Conservation (phyloP, 2,113 vertebrate genomes). For the Pyrgilauda ruficollis region DNA sequence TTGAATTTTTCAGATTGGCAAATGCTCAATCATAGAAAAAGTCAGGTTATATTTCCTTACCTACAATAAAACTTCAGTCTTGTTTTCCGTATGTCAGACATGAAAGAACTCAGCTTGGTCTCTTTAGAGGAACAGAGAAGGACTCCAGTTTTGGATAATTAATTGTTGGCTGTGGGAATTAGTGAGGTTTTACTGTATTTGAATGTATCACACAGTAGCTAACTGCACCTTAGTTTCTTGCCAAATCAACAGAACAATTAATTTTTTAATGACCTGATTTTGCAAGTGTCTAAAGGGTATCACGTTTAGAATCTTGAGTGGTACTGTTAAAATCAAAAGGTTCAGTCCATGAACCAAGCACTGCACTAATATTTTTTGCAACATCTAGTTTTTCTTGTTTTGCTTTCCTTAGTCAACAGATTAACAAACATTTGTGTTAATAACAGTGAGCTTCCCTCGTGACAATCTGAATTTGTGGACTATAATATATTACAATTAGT, state of each 20-base stretch:
- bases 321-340: background rate
- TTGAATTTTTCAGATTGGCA: background rate
- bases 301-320: background rate
- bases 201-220: background rate
- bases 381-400: background rate
- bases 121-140: background rate
- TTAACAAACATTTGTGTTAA: background rate
- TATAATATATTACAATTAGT: background rate
- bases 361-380: background rate
- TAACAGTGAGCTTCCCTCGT: background rate
- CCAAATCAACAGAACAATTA: background rate
- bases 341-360: background rate
- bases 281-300: background rate
- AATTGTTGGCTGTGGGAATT: conserved; percentile 34
- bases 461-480: background rate
- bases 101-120: background rate
- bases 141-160: background rate
- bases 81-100: background rate
- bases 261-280: background rate
- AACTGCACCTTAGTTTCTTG: background rate
- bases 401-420: background rate
- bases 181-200: conserved; percentile 37
- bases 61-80: background rate
- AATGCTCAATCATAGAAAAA: background rate
- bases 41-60: background rate